Percentiles rank a stretch among this genome's conserved stretches.
Conservation (phyloP, 2,888 invertebrate genomes). For the Hydroisotoma schaefferi region DNA sequence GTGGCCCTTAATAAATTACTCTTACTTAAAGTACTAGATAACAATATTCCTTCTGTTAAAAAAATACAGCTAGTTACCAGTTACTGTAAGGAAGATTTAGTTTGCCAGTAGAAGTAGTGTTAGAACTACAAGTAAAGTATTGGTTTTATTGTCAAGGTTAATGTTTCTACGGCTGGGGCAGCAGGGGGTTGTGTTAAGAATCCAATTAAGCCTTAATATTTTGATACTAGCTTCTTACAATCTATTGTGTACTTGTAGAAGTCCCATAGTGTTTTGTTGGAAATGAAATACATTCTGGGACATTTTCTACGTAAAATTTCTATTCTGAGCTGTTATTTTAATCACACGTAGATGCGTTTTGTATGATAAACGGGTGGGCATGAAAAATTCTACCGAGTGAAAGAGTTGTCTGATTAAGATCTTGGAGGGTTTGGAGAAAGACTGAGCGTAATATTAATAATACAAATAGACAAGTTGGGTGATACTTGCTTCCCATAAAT, state of each 20-base stretch:
- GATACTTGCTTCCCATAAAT: too few species aligned
- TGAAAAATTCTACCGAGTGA: not conserved
- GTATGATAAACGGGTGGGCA: too few species aligned
- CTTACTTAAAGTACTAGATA: not conserved
- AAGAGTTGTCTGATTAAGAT: not conserved
- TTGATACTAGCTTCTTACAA: not conserved
- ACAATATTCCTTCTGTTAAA: constrained; percentile 1
- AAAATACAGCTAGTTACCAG: too few species aligned
- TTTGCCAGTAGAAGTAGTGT: too few species aligned
- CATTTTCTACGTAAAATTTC: not conserved
- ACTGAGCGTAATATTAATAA: too few species aligned
- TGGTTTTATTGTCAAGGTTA: not conserved
- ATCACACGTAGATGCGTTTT: not conserved
- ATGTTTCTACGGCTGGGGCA: not conserved
- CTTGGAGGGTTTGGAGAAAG: constrained; percentile 1
- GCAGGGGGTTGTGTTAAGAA: not conserved
- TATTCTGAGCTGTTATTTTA: not conserved
- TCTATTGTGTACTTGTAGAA: not conserved
- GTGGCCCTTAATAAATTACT: constrained; percentile 8
- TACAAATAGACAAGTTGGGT: too few species aligned
- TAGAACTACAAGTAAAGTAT: not conserved
- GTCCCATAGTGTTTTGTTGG: not conserved
- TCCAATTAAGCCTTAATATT: constrained; percentile 4
- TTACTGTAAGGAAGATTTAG: too few species aligned
- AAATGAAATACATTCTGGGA: too few species aligned